A percentile compares a stretch with the other conserved stretches of the same genome.
phyloP scores from a whole-genome alignment of 2,113 vertebrate genomes.

The Crotalus viridis region DNA sequence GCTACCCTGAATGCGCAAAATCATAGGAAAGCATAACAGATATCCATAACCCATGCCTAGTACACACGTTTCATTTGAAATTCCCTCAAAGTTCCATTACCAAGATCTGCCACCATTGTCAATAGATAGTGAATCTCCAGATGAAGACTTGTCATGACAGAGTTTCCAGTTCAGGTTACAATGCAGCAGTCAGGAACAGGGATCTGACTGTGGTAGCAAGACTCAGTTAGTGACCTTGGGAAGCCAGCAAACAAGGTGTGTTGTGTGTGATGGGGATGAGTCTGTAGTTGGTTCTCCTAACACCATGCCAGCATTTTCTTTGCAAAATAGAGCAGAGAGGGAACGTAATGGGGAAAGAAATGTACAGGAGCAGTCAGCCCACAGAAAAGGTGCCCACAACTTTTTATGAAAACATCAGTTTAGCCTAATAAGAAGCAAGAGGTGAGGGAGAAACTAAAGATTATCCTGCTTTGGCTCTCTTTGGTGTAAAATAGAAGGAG shows the following conservation, averaged over 20 bases:
- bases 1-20: neutral
- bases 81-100: neutral
- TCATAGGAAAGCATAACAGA: neutral
- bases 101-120: neutral
- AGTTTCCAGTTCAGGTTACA: neutral
- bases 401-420: neutral
- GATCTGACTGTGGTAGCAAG: neutral
- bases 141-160: neutral
- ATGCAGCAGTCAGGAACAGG: neutral
- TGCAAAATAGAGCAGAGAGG: neutral
- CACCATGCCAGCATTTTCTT: neutral
- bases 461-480: neutral
- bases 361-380: neutral
- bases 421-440: neutral
- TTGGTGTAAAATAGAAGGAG: neutral
- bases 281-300: neutral
- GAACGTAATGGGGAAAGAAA: neutral
- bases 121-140: neutral
- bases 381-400: neutral
- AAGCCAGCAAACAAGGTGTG: neutral
- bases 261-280: neutral
- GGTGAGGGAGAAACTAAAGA: neutral
- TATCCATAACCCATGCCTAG: neutral
- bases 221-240: neutral
- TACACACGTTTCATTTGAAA: neutral